Evolutionary conservation across 2,113 vertebrate species (phyloP).

Genomic region (Gila orcuttii): DNA sequence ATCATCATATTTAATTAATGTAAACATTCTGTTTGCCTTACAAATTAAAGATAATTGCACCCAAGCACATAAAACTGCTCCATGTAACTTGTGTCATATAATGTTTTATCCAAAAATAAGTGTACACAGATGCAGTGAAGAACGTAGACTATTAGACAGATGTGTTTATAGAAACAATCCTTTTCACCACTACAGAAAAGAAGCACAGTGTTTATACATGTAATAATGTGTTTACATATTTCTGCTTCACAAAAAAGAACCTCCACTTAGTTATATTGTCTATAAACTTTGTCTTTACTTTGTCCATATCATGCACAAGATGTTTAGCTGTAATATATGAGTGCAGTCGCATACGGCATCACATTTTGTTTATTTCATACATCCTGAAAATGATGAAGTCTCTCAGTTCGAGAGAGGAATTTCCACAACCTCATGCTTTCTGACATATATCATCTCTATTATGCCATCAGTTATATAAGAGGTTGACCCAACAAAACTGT

Average conservation of each 20-base stretch:
- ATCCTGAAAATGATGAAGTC: slow-evolving; percentile 12
- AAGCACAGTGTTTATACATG: slow-evolving; percentile 28
- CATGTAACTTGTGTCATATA: neutral
- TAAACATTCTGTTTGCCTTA: slow-evolving; percentile 19
- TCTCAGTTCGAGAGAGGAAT: neutral
- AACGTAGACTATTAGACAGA: slow-evolving; percentile 23
- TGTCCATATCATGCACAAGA: neutral
- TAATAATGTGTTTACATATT: slow-evolving; percentile 40
- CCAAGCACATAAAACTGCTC: neutral
- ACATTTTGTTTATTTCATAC: slow-evolving; percentile 25
- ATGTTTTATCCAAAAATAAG: slow-evolving; percentile 1
- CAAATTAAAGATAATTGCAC: slow-evolving; percentile 2
- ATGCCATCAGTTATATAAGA: slow-evolving; percentile 25
- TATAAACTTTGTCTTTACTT: slow-evolving; percentile 9
- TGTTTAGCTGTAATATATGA: slow-evolving; percentile 31
- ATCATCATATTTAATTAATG: neutral
- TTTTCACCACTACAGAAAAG: slow-evolving; percentile 16
- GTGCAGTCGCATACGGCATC: neutral
- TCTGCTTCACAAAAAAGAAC: slow-evolving; percentile 29
- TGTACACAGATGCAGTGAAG: slow-evolving; percentile 18
- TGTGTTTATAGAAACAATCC: slow-evolving; percentile 31
- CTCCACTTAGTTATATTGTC: slow-evolving; percentile 15
- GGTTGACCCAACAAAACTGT: slow-evolving; percentile 2
- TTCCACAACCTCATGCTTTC: slow-evolving; percentile 33
- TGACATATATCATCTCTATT: slow-evolving; percentile 8